Evolutionary conservation across 92 coral and sea anemone species (phyloP), one percentile per base, ranked within the genome.

Genomic region (Galaxea fascicularis): DNA sequence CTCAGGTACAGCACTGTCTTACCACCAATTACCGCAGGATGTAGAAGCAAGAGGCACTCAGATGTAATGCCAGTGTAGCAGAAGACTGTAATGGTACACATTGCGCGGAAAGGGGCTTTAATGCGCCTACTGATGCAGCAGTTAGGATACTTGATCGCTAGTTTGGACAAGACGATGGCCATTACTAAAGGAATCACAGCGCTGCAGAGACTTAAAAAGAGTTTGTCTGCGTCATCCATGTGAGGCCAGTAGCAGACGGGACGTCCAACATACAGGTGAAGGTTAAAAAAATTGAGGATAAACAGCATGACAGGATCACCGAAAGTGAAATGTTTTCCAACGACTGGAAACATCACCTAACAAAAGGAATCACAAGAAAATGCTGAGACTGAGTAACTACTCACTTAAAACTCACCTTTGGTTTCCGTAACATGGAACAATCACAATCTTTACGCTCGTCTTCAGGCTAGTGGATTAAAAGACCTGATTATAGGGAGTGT

Each of bases 31-130:
- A 17, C 63, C 28, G 79, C 86, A 25, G 98, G 95, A 39, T 89
- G 75, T 17, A 95, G 85, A 15, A 95, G 85, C 63, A 77, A 46
- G 39, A 95, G 86, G 69, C 98, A 95, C 27, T 90, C 88, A 35
- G 90, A 84, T 18, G 98, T 92, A 56, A 93, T 91, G 76, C 92
- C 87, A 52, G 98, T 93, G 84, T 95, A 95, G 56, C 94, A 93
- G 15, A 95, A 66, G 60, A 95, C 98, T 52, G 85, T 88, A 15
- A 95, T 75, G 31, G 98, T 93, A 74, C 98, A 94, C 20, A 94
- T 84, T 10, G 98, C 98, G 21, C 98, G 93, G 83, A 91, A 95
- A 18, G 98, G 95, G 4, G 92, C 83, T 51, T 74, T 88, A 31
- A 92, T 92, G 51, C 76, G 79, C 51, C 82, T 68, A 75, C 92